Conservation (phyloP, 2,113 vertebrate genomes). For the Ginglymostoma cirratum region DNA sequence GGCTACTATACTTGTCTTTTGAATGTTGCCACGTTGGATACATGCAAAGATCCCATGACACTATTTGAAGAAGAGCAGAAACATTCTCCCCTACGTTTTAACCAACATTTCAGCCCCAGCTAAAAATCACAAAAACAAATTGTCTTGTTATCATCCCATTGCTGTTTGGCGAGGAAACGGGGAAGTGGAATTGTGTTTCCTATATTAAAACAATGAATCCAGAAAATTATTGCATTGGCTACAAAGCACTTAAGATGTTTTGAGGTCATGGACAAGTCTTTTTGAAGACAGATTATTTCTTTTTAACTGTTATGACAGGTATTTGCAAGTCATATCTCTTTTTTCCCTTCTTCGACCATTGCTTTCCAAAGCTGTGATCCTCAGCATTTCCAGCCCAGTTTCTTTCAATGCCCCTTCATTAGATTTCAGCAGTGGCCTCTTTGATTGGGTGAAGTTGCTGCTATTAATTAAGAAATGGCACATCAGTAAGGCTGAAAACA, state of each 20-base stretch:
- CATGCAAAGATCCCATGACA: background rate
- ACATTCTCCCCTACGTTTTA: background rate
- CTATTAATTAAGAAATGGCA: background rate
- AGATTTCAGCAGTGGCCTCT: background rate
- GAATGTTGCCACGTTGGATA: background rate
- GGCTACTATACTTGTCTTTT: background rate
- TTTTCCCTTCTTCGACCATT: background rate
- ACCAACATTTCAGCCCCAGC: background rate
- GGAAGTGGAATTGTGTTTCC: background rate
- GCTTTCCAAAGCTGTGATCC: background rate
- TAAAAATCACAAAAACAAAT: background rate
- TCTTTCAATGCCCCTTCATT: background rate
- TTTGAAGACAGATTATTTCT: background rate
- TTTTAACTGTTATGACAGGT: background rate
- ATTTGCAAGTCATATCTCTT: background rate
- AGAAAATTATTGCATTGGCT: background rate
- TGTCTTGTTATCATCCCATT: background rate
- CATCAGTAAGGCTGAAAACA: background rate
- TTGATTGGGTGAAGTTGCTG: background rate
- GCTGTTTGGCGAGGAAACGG: background rate
- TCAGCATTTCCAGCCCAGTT: background rate
- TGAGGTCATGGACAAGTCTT: background rate
- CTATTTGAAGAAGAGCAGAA: background rate
- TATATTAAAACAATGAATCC: background rate
- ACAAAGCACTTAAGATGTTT: background rate